A percentile compares a stretch with the other conserved stretches of the same genome.
phyloP scores from a whole-genome alignment of 2,113 vertebrate species.

The Gadus chalcogrammus region DNA sequence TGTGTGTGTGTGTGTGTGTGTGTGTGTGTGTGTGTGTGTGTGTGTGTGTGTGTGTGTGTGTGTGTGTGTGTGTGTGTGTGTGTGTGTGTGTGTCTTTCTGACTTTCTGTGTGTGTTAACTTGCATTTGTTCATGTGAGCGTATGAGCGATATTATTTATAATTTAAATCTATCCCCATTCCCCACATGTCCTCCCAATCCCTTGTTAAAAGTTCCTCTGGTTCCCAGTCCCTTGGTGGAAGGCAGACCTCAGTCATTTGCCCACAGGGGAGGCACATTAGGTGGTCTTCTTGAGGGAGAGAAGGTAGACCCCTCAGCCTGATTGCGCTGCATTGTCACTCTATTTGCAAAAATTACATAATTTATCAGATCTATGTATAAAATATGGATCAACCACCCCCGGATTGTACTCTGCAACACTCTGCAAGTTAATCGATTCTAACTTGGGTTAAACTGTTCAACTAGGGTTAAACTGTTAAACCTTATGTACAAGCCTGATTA shows the following conservation, averaged over 20 bases:
- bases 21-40: neutral
- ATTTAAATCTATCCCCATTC: neutral
- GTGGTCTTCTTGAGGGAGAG: constrained; percentile 33
- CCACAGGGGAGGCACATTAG: constrained; percentile 28
- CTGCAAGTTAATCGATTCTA: too few relatives aligned
- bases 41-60: constrained; percentile 9
- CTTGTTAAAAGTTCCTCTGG: constrained; percentile 20
- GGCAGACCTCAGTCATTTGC: constrained; percentile 31
- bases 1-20: neutral
- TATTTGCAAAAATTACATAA: too few relatives aligned
- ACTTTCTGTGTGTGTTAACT: neutral
- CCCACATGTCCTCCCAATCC: constrained; percentile 11
- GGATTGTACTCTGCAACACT: too few relatives aligned
- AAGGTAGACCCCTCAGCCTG: constrained; percentile 2
- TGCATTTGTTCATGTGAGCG: neutral
- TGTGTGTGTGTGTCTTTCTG: constrained; percentile 14
- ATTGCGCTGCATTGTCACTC: neutral
- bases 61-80: neutral
- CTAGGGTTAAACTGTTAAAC: too few relatives aligned
- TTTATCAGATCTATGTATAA: too few relatives aligned
- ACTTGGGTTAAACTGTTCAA: too few relatives aligned
- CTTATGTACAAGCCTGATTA: too few relatives aligned
- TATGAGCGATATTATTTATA: neutral
- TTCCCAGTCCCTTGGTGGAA: neutral
- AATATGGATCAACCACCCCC: too few relatives aligned